These are phyloP conservation scores for Harmothoe impar DNA, from an alignment of 2,888 invertebrate genomes.

Conservation along the genomic window DNA sequence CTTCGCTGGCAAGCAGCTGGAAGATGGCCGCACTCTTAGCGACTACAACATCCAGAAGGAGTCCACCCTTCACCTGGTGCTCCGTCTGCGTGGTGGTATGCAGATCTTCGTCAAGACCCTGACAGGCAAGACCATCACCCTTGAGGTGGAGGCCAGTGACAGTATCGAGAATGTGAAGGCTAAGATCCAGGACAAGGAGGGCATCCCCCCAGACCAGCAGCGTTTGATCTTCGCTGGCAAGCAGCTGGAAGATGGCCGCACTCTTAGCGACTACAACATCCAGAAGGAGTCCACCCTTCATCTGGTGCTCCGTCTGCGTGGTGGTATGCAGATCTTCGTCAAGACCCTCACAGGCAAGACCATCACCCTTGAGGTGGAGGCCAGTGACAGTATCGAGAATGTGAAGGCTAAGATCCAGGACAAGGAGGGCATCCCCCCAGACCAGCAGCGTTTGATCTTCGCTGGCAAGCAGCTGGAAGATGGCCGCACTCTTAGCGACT, in stretches of 20 bases:
- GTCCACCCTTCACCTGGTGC: conserved; percentile 26
- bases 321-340: conserved; percentile 73
- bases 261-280: conserved; percentile 96
- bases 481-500: conserved; percentile 94
- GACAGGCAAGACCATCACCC: conserved; percentile 39
- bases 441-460: conserved; percentile 88
- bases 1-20: conserved; percentile 95
- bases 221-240: conserved; percentile 96
- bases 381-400: conserved; percentile 96
- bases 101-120: conserved; percentile 45
- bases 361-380: conserved; percentile 86
- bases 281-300: conserved; percentile 98
- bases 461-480: conserved; percentile 96
- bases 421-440: conserved; percentile 84
- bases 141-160: conserved; percentile 87
- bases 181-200: conserved; percentile 84
- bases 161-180: conserved; percentile 96
- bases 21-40: conserved; percentile 94
- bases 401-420: conserved; percentile 87
- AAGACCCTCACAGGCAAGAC: conserved; percentile 71
- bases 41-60: conserved; percentile 97
- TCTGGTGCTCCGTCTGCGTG: conserved; percentile 92
- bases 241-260: conserved; percentile 95
- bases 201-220: conserved; percentile 90
- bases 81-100: conserved; percentile 33